A percentile compares a stretch with the other conserved stretches of the same genome.
Conservation (phyloP, 2,797 vertebrate species). For the Scolopax rusticola region DNA sequence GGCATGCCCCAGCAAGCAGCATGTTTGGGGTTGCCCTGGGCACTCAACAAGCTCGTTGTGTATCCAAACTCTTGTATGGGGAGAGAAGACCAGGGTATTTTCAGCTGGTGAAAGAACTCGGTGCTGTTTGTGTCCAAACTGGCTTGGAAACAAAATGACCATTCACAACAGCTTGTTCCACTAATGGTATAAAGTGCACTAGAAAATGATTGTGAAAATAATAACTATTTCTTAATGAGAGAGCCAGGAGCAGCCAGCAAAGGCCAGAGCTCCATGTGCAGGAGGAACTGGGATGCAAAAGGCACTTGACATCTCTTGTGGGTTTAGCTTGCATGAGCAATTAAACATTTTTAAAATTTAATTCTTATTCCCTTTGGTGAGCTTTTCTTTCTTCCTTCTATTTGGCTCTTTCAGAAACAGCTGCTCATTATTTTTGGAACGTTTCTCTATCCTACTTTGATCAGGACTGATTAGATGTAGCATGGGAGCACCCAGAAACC, state of each 20-base stretch:
- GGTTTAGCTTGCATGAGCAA: neutral
- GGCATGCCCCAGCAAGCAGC: neutral
- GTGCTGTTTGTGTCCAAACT: constrained; percentile 3
- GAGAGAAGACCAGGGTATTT: neutral
- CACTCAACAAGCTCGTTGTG: neutral
- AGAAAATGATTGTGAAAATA: constrained; percentile 38
- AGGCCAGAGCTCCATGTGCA: fast-evolving
- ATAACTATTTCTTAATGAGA: constrained; percentile 28
- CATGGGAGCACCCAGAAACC: neutral
- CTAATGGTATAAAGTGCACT: constrained; percentile 3
- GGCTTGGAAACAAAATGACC: neutral
- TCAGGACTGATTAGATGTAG: neutral
- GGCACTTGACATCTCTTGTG: constrained; percentile 8
- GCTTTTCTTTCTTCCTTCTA: neutral
- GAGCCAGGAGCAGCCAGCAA: neutral
- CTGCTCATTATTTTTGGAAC: neutral
- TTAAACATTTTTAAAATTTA: neutral
- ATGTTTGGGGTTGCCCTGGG: neutral
- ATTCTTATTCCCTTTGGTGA: neutral
- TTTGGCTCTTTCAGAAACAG: neutral
- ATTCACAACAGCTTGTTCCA: neutral
- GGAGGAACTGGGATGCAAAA: neutral
- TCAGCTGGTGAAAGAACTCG: neutral
- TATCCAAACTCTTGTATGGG: neutral
- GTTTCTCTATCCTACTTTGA: neutral